Evolutionary conservation across 2,797 vertebrate species (phyloP), one percentile per base, ranked within the genome.

Genomic region (Epinephelus malabaricus): DNA sequence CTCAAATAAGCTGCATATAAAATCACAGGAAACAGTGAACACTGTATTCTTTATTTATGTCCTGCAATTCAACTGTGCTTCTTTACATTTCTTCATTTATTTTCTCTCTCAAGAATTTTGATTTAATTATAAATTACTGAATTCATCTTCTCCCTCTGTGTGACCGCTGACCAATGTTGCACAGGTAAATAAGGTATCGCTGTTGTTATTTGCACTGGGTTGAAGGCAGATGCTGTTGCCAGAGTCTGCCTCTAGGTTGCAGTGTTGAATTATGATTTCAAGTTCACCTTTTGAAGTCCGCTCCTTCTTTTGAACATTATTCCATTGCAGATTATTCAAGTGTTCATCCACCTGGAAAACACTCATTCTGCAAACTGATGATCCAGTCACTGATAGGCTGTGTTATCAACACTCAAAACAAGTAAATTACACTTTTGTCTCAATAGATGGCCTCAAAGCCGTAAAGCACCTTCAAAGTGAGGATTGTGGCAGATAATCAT

Each of bases 211-310:
- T 54, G 30, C 18, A 14, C 8, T 46, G 30, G 23, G 7, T 51
- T 12, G 40, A 55, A 56, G 1, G n/a, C 30, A 45, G 6, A 14
- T 88, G 92, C 40, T 82, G 69, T 92, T 87, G 64, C 84, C 12
- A 0, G 19, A 38, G n/a, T 69, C 49, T 11, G 59, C 93, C 94
- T 83, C 89, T 92, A 91, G 94, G 86, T 79, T 51, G 91, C 91
- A 91, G 78, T 88, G 79, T 93, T 94, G 91, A 76, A 63, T 88
- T 69, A 47, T 43, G 55, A 63, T 85, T 86, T 78, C 17, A 66
- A 85, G 46, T 85, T 73, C 25, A 75, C 47, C 38, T 53, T 66
- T 30, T 74, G 27, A 88, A 69, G 60, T 47, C 59, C 65, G 38
- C 27, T 53, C 21, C 25, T 12, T 46, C 3, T 45, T 51, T 70